phyloP scores from a whole-genome alignment of 2,888 invertebrate genomes.

The Clepsis dumicolana region DNA sequence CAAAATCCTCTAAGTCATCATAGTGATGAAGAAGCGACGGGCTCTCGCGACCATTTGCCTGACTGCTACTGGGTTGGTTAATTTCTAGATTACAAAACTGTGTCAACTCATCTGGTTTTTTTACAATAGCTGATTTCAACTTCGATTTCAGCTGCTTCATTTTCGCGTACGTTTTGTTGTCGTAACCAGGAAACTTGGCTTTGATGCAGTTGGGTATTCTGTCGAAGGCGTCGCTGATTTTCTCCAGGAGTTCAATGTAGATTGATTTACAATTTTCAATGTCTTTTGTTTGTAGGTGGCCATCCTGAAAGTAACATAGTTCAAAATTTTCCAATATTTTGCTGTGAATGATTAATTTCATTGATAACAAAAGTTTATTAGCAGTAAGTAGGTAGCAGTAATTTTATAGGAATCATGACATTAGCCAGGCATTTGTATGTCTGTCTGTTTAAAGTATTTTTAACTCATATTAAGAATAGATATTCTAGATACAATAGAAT shows the following conservation, averaged over 20 bases:
- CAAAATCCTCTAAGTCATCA: constrained; percentile 33
- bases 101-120: constrained; percentile 63
- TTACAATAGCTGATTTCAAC: constrained; percentile 78
- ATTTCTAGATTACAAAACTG: constrained; percentile 29
- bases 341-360: no score
- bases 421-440: no score
- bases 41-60: constrained; percentile 30
- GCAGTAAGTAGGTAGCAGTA: no score
- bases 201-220: constrained; percentile 88
- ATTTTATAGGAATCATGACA: no score
- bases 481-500: no score
- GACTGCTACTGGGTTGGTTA: constrained; percentile 37
- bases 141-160: constrained; percentile 86
- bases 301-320: constrained; percentile 51
- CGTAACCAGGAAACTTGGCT: constrained; percentile 87
- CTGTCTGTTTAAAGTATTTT: no score
- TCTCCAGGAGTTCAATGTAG: constrained; percentile 88
- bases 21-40: constrained; percentile 27
- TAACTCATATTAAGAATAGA: no score
- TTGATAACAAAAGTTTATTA: no score
- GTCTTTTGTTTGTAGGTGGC: constrained; percentile 52
- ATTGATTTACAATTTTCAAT: constrained; percentile 77
- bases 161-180: constrained; percentile 82
- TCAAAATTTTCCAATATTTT: no score
- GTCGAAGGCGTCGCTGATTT: constrained; percentile 87